These are phyloP conservation scores for Stylophora pistillata DNA, from an alignment of 64 coral and sea anemone species.

Conservation along the genomic window DNA sequence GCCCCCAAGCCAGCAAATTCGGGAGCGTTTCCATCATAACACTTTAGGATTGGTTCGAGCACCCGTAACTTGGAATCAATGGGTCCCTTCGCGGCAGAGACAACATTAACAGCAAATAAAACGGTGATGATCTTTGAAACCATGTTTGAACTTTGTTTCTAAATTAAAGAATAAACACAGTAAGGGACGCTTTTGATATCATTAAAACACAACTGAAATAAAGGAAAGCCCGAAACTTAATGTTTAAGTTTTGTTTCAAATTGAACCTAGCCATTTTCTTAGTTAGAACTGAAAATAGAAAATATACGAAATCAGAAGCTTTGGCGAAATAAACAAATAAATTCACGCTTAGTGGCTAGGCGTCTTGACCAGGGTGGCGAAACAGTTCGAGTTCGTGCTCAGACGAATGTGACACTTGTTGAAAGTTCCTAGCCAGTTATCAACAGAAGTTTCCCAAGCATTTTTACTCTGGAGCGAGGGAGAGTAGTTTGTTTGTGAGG, in stretches of 20 bases:
- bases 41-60: constrained; percentile 22
- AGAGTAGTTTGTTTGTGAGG: constrained; percentile 8
- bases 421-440: background rate
- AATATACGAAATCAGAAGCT: background rate
- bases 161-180: constrained; percentile 27
- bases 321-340: background rate
- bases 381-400: constrained; percentile 4
- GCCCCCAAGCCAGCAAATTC: constrained; percentile 9
- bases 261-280: background rate
- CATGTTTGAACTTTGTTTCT: constrained; percentile 22
- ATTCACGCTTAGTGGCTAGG: background rate
- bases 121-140: constrained; percentile 23
- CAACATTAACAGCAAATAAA: constrained; percentile 12
- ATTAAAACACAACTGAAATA: background rate
- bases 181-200: constrained; percentile 1
- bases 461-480: background rate
- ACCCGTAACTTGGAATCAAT: constrained; percentile 29
- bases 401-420: background rate
- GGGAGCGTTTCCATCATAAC: constrained; percentile 18
- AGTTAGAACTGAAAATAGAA: background rate
- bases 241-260: constrained; percentile 6
- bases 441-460: constrained; percentile 1
- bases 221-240: constrained; percentile 8
- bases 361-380: constrained; percentile 1
- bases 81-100: constrained; percentile 21